phyloP scores from a whole-genome alignment of 2,113 vertebrate genomes.

The Polyodon spathula region DNA sequence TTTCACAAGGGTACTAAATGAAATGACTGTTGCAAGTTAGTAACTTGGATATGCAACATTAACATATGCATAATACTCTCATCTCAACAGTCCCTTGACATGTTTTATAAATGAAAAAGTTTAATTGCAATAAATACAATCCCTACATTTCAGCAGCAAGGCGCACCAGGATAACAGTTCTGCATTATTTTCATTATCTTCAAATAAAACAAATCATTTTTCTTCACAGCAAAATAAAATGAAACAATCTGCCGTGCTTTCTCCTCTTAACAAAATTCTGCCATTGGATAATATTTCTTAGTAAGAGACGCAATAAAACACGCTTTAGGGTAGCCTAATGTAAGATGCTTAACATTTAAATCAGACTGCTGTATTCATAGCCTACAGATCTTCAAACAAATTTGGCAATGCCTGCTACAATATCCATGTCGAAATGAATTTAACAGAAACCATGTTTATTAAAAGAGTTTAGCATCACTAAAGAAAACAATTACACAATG shows the following conservation, averaged over 20 bases:
- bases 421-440: conserved; percentile 1
- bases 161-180: background rate
- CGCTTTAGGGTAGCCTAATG: conserved; percentile 6
- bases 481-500: background rate
- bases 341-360: conserved; percentile 17
- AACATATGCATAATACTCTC: background rate
- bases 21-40: background rate
- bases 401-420: background rate
- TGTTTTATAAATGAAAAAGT: background rate
- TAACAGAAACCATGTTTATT: conserved; percentile 8
- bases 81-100: background rate
- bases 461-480: conserved; percentile 6
- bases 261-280: background rate
- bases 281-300: background rate
- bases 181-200: background rate
- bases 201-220: background rate
- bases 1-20: background rate
- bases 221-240: conserved; percentile 4
- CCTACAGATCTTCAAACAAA: conserved; percentile 3
- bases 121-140: background rate
- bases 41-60: no score
- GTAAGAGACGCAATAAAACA: conserved; percentile 1
- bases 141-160: background rate
- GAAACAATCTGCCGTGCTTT: background rate
- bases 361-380: conserved; percentile 7